A percentile compares a stretch with the other conserved stretches of the same genome.
phyloP scores from a whole-genome alignment of 2,113 vertebrate species.

The Mesocricetus auratus region DNA sequence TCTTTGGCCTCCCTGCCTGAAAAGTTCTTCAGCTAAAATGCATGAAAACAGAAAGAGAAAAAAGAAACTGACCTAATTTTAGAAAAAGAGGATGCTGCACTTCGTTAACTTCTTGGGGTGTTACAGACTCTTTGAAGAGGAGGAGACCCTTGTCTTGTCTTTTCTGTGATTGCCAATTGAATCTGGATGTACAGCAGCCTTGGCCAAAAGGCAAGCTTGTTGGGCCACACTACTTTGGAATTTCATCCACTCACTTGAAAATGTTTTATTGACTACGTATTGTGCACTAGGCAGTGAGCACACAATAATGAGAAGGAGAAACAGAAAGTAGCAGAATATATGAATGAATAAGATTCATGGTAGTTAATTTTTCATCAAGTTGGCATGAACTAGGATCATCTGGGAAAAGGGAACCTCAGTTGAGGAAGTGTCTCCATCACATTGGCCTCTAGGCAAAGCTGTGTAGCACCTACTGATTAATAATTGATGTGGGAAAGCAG shows the following conservation, averaged over 20 bases:
- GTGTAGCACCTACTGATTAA: background rate
- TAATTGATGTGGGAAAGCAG: background rate
- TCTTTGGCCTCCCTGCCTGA: background rate
- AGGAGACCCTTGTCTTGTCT: background rate
- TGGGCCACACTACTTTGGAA: background rate
- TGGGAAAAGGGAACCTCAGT: background rate
- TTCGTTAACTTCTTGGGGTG: background rate
- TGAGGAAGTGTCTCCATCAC: background rate
- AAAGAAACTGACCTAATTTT: background rate
- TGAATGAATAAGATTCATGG: background rate
- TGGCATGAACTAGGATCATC: background rate
- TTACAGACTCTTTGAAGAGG: background rate
- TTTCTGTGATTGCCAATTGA: too few species aligned
- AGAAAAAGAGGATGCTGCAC: background rate
- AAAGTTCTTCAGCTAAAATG: background rate
- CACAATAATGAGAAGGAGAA: background rate
- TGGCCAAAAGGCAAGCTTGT: background rate
- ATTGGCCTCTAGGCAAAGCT: background rate
- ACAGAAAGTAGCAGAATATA: background rate
- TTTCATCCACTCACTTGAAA: background rate
- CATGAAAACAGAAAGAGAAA: background rate
- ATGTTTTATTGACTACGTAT: background rate
- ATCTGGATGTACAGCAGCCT: background rate
- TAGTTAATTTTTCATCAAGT: too few species aligned
- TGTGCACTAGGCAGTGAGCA: background rate